These are phyloP conservation scores for Pseudomyrmex concolor DNA, from an alignment of 1,140 invertebrate genomes.

Conservation along the genomic window DNA sequence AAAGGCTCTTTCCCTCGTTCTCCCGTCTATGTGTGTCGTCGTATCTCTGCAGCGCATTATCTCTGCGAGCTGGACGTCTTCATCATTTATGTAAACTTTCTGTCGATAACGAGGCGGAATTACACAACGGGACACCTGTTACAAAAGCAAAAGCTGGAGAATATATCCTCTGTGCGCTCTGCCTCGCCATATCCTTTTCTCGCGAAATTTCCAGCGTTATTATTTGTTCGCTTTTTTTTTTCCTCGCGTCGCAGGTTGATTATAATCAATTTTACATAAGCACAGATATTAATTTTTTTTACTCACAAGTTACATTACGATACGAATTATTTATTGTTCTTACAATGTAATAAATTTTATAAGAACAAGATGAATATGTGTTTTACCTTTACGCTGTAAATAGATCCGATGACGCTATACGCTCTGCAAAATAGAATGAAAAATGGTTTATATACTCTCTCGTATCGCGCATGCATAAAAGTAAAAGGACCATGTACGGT, in stretches of 20 bases:
- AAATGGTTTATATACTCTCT: conserved; percentile 52
- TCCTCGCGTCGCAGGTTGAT: background rate
- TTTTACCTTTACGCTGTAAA: background rate
- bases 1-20: conserved; percentile 73
- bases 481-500: conserved; percentile 61
- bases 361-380: too few relatives aligned
- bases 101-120: conserved; percentile 25
- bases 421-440: conserved; percentile 54
- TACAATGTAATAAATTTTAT: conserved; percentile 1
- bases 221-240: background rate
- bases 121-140: conserved; percentile 36
- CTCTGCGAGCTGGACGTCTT: conserved; percentile 57
- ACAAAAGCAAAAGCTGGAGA: conserved; percentile 26
- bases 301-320: too few relatives aligned
- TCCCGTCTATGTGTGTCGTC: conserved; percentile 32
- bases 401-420: background rate
- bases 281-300: background rate
- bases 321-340: too few relatives aligned
- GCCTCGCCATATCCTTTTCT: too few relatives aligned
- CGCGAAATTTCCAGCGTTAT: background rate
- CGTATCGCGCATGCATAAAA: conserved; percentile 66
- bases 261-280: conserved; percentile 4
- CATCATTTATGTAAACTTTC: conserved; percentile 60
- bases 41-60: conserved; percentile 26
- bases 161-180: background rate